Evolutionary conservation across 2,888 invertebrate species (phyloP), one percentile per base, ranked within the genome.

Genomic region (Actias luna): DNA sequence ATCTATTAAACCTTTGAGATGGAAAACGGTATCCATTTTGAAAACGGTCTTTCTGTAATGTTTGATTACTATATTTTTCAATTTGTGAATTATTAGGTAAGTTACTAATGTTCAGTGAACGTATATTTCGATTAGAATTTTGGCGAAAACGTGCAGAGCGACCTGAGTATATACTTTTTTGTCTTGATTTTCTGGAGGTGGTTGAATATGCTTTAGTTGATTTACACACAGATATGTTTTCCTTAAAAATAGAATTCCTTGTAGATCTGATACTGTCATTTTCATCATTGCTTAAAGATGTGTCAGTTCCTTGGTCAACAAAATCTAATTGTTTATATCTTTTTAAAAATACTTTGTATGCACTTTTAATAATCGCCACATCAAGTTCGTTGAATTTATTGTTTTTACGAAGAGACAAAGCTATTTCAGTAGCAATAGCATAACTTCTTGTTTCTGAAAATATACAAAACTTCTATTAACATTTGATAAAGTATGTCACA

Each of bases 201-300:
- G 65, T 66, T 29, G 78, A 66, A 62, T 80, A 71, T 64, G 76
- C 74, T 69, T 74, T 81, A 63, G 78, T 76, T 73, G 79, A 73
- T 74, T 73, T 71, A 69, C 75, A 71, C 69, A 73, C 75, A 39
- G 77, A 75, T 65, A 73, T 67, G 58, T 79, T 80, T 59, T 74
- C 71, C 65, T 71, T 79, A 62, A 70, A 73, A 58, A 70, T 64
- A 42, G 69, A 71, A 55, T 82, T 83, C 68, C 72, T 79, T 29
- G 71, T 68, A 1, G 88, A 87, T 64, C 73, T 77, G 65, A 86
- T 87, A 77, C 88, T 85, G 76, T 87, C 87, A 65, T 79, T 76
- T 69, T 87, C 88, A 77, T 89, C 85, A 76, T 87, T 87, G 64
- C 87, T 88, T 29, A 82, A 65, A 5, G 90, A 88, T 27, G 89